These are phyloP conservation scores for Gymnocephalus cernua DNA, from an alignment of 2,113 vertebrate species.

Conservation along the genomic window DNA sequence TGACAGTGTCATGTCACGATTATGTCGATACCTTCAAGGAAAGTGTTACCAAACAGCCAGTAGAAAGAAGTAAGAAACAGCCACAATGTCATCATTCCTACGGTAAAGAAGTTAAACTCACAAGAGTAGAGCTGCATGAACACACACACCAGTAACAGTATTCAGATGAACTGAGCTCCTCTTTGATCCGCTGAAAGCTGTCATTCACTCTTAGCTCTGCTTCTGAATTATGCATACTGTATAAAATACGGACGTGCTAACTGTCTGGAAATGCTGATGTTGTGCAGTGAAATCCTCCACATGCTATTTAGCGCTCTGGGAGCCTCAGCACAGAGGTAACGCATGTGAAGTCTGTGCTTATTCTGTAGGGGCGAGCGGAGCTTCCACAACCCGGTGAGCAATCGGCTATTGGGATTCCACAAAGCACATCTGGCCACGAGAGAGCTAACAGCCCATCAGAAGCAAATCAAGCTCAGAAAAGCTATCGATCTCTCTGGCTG, in stretches of 20 bases:
- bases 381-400: not conserved
- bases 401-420: conserved; percentile 63
- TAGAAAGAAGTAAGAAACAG: conserved; percentile 17
- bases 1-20: too few relatives aligned
- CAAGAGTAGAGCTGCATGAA: not conserved
- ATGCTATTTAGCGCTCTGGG: not conserved
- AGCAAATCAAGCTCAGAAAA: conserved; percentile 72
- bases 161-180: conserved; percentile 27
- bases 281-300: conserved; percentile 17
- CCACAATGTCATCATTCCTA: conserved; percentile 1
- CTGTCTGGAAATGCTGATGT: conserved; percentile 29
- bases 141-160: conserved; percentile 4
- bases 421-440: conserved; percentile 15
- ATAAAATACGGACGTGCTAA: conserved; percentile 18
- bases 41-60: too few relatives aligned
- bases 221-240: conserved; percentile 52
- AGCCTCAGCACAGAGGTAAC: not conserved
- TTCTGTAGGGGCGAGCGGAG: not conserved
- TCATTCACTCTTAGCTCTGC: conserved; percentile 41
- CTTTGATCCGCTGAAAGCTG: conserved; percentile 60
- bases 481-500: conserved; percentile 62
- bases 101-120: conserved; percentile 14
- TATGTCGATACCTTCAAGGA: too few relatives aligned
- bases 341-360: not conserved
- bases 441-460: conserved; percentile 70